A percentile compares a stretch with the other conserved stretches of the same genome.
These are phyloP conservation scores for Microctonus hyperodae DNA, from an alignment of 2,888 invertebrate genomes.

Conservation along the genomic window DNA sequence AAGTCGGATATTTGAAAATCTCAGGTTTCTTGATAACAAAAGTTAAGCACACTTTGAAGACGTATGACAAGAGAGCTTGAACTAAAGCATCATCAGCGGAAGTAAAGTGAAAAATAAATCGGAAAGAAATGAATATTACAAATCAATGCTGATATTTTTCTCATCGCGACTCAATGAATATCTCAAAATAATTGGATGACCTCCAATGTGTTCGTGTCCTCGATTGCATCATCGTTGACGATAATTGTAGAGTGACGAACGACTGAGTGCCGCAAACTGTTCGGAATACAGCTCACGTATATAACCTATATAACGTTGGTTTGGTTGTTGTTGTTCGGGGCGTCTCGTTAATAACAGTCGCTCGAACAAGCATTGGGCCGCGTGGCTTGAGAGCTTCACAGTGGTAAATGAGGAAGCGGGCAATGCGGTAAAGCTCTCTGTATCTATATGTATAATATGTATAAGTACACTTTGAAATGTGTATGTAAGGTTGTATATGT, in stretches of 20 bases:
- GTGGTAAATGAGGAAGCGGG: constrained; percentile 23
- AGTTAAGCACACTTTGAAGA: too few relatives aligned
- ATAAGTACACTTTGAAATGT: neutral
- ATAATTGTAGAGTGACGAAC: constrained; percentile 47
- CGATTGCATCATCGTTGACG: constrained; percentile 40
- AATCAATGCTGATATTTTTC: constrained; percentile 20
- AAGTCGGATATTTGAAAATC: neutral
- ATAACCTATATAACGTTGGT: constrained; percentile 29
- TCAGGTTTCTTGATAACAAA: too few relatives aligned
- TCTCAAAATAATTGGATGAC: constrained; percentile 29
- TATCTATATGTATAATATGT: neutral
- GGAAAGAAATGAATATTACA: neutral
- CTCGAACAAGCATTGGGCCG: constrained; percentile 36
- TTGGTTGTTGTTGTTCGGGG: constrained; percentile 42
- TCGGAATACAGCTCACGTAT: constrained; percentile 50
- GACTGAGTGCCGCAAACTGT: constrained; percentile 45
- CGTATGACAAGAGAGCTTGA: too few relatives aligned
- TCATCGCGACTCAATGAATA: constrained; percentile 18
- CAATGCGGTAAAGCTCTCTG: neutral
- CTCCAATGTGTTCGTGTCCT: constrained; percentile 2
- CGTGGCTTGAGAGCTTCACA: constrained; percentile 27
- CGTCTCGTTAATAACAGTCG: constrained; percentile 53
- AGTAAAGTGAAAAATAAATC: constrained; percentile 1
- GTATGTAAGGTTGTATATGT: constrained; percentile 1
- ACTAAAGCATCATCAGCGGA: too few relatives aligned